Evolutionary conservation across 2,113 vertebrate species (phyloP).

Genomic region (Melanotaenia duboulayi): DNA sequence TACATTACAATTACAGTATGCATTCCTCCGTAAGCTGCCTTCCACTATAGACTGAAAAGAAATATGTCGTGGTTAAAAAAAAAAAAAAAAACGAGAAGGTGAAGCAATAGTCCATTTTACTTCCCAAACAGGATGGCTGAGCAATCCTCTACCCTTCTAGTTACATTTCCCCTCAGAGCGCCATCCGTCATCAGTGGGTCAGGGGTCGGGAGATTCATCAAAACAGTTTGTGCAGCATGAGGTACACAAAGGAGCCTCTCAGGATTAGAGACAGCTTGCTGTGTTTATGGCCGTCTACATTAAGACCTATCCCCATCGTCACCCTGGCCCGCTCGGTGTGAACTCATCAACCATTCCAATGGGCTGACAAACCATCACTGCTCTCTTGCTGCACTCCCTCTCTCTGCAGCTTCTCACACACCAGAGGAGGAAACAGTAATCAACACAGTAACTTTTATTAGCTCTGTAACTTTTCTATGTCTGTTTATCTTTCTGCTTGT

Average conservation of each 20-base stretch:
- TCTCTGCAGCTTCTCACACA: conserved; percentile 13
- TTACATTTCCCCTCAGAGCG: conserved; percentile 85
- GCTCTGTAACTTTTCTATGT: too few species aligned
- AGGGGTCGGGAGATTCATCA: conserved; percentile 93
- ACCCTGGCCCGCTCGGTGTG: conserved; percentile 68
- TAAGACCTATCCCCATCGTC: conserved; percentile 79
- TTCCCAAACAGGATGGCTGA: conserved; percentile 68
- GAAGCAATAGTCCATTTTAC: conserved; percentile 61
- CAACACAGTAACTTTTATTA: background rate
- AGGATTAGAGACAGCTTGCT: conserved; percentile 86
- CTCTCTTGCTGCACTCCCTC: conserved; percentile 27
- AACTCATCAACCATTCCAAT: conserved; percentile 84
- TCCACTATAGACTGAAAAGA: conserved; percentile 1
- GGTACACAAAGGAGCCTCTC: conserved; percentile 90
- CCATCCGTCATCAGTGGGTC: conserved; percentile 85
- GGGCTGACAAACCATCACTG: conserved; percentile 67
- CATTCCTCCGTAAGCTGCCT: conserved; percentile 4
- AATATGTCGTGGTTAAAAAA: conserved; percentile 40
- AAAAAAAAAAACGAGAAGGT: conserved; percentile 46
- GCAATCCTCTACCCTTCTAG: conserved; percentile 75
- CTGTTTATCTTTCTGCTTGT: background rate
- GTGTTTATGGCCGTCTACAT: conserved; percentile 92
- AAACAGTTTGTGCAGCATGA: conserved; percentile 91
- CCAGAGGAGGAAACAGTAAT: background rate
- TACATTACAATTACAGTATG: background rate